Percentiles rank a stretch among this genome's conserved stretches.
Evolutionary conservation across 2,113 vertebrate genomes (phyloP).

Genomic region (Hyperopisus bebe): DNA sequence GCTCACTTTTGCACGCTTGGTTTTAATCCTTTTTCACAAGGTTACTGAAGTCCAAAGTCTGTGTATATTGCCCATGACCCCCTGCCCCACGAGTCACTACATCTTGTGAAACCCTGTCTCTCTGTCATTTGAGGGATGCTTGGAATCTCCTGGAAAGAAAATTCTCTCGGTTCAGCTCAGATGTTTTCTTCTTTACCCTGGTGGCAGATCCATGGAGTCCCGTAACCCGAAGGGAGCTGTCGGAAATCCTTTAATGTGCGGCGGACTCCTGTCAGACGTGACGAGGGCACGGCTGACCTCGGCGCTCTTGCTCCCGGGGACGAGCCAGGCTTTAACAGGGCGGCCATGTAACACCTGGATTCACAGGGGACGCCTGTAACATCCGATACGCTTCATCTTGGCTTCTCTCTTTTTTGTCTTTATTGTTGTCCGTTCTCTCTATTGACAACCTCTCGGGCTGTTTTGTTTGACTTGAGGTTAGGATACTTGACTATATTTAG

Average conservation of each 20-base stretch:
- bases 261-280: neutral
- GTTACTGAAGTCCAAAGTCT: constrained; percentile 3
- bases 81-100: neutral
- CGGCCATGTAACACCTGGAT: constrained; percentile 8
- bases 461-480: neutral
- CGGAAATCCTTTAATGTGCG: constrained; percentile 3
- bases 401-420: neutral
- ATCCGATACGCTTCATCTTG: constrained; percentile 16
- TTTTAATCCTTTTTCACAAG: constrained; percentile 9
- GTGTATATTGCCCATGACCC: neutral
- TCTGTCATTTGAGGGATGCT: neutral
- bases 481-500: neutral
- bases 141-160: neutral
- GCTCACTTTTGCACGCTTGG: neutral
- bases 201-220: neutral
- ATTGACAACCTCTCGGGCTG: neutral
- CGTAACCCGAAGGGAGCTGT: neutral
- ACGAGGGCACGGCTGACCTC: neutral
- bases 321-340: neutral
- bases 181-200: neutral
- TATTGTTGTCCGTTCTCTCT: neutral
- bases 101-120: neutral
- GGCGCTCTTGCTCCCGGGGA: neutral
- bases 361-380: neutral
- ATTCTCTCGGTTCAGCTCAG: neutral